Base-by-base conservation (phyloP, 2,888 invertebrate species). In the Hydrotaea diabolus region DNA sequence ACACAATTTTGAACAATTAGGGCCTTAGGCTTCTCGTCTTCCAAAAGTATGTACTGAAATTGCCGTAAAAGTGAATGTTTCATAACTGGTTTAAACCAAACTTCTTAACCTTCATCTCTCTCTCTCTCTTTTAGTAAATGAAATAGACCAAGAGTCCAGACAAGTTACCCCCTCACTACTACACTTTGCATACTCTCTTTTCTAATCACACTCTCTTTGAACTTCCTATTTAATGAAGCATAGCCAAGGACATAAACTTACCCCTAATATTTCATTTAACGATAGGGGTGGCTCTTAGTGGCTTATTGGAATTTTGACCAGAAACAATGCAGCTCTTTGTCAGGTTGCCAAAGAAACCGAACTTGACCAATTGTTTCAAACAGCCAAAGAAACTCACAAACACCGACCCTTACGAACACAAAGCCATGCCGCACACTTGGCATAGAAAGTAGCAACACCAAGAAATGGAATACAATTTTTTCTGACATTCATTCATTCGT, bases 241-340 rank as follows among this genome's bases (percentile, higher is more conserved):
- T 21, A 62, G 75, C 43, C 11, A n/a, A 2, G 13, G 8, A 4
- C 2, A 13, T 4, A 9, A n/a, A 39, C 31, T 59, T 49, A 75
- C 66, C 36, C 57, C 59, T 69, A 46, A 66, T 23, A 2, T 75
- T 75, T 36, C 7, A 1, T 46, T 7, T 21, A 5, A 9, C 75
- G 55, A 21, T 43, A 43, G 57, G 59, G 62, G 43, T 55, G 46
- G 3, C 17, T n/a, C 21, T 81, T 79, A 79, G 82, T 79, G 76
- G 73, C 76, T 85, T 64, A 74, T 83, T 77, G 80, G 80, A 82
- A 82, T 71, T 79, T 73, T 77, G 82, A 73, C 78, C 78, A 59
- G 66, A 76, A 23, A 69, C 69, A 69, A 23, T 43, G 59, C 9
- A 8, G 49, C 31, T 43, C 46, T 31, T 73, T 39, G 43, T 19